Evolutionary conservation across 2,113 vertebrate species (phyloP).

Genomic region (Carassius carassius): DNA sequence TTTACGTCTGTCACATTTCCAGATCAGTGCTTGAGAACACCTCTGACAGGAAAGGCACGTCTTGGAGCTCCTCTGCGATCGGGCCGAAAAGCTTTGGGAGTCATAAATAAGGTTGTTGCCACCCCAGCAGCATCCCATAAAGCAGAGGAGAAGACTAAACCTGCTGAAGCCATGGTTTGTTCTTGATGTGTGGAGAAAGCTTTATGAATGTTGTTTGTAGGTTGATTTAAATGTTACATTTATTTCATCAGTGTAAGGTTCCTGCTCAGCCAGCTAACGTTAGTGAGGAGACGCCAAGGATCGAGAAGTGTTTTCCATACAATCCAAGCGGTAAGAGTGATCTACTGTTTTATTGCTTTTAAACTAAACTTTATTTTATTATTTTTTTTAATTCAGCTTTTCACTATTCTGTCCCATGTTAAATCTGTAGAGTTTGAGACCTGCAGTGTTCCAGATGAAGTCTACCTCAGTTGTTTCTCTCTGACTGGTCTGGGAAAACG

Average conservation of each 20-base stretch:
- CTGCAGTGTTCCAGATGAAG: slow-evolving; percentile 54
- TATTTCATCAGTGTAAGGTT: slow-evolving; percentile 14
- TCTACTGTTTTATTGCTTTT: not conserved
- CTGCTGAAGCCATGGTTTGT: slow-evolving; percentile 36
- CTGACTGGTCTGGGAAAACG: slow-evolving; percentile 50
- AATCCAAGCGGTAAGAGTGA: slow-evolving; percentile 53
- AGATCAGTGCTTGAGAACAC: slow-evolving; percentile 56
- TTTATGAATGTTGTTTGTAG: not conserved
- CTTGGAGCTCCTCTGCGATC: slow-evolving; percentile 22
- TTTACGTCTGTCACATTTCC: not conserved
- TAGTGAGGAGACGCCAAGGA: slow-evolving; percentile 51
- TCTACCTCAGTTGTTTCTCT: slow-evolving; percentile 53
- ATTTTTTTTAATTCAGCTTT: not conserved
- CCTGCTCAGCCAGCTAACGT: not conserved
- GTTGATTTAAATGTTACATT: not conserved
- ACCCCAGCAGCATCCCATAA: slow-evolving; percentile 12
- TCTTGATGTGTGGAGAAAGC: not conserved
- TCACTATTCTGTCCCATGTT: not conserved
- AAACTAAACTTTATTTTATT: too few relatives aligned
- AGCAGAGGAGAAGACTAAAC: slow-evolving; percentile 31
- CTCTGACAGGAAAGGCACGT: slow-evolving; percentile 31
- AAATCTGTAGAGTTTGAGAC: slow-evolving; percentile 52
- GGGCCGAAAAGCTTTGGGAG: slow-evolving; percentile 55
- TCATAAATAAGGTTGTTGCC: slow-evolving; percentile 50
- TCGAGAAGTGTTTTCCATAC: slow-evolving; percentile 59